Percentiles rank a stretch among this genome's conserved stretches.
phyloP scores from a whole-genome alignment of 2,113 vertebrate genomes.

The Brienomyrus longianalis region DNA sequence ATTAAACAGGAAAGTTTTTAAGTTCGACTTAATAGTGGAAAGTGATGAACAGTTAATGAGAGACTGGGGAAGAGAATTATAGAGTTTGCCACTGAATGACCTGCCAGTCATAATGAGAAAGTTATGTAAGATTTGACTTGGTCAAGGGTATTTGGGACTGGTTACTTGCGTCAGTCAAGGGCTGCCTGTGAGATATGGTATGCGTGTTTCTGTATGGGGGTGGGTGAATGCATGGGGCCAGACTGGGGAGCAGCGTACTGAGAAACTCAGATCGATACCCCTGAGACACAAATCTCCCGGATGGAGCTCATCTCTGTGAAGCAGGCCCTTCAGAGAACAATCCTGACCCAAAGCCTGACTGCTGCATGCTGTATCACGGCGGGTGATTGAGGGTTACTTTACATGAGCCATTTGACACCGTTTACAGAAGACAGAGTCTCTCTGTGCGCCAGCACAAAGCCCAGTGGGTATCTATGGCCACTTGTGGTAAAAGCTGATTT shows the following conservation, averaged over 20 bases:
- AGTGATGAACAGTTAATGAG: neutral
- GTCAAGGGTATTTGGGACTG: neutral
- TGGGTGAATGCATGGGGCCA: neutral
- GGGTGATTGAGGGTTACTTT: neutral
- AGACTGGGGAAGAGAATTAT: neutral
- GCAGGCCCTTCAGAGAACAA: neutral
- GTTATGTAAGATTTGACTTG: neutral
- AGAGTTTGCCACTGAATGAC: neutral
- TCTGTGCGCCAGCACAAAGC: neutral
- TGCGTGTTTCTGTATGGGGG: neutral
- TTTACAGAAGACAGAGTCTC: neutral
- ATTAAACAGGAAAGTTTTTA: neutral
- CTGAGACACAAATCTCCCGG: neutral
- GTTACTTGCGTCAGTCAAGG: neutral
- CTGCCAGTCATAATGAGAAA: neutral
- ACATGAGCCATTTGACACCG: neutral
- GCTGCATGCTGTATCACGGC: neutral
- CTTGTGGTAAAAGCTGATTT: neutral
- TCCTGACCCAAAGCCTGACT: neutral
- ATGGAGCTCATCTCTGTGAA: neutral
- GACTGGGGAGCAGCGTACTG: neutral
- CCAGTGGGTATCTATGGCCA: neutral
- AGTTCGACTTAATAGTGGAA: neutral
- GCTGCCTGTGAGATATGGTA: neutral
- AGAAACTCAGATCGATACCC: neutral